These are phyloP conservation scores for Cactoblastis cactorum DNA, from an alignment of 2,888 invertebrate species.

Conservation along the genomic window DNA sequence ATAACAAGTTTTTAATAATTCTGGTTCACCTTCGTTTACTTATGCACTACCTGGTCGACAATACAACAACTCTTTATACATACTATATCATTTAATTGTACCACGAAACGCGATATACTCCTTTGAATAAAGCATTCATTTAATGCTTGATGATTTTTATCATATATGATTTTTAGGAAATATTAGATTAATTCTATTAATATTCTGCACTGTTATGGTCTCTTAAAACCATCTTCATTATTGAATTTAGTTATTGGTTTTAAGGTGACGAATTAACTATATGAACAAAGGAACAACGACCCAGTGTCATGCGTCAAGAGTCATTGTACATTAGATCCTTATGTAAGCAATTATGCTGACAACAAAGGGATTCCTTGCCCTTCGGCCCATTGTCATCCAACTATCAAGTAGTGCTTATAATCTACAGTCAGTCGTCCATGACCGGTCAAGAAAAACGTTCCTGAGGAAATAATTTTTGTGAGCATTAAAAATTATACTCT, in stretches of 20 bases:
- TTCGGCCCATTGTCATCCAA: constrained; percentile 33
- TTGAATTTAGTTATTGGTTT: too few species aligned
- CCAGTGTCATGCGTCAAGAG: too few species aligned
- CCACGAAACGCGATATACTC: background rate
- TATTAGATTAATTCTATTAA: too few species aligned
- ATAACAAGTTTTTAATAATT: constrained; percentile 6
- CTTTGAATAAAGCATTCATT: too few species aligned
- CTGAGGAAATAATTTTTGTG: constrained; percentile 23
- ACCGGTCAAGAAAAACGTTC: constrained; percentile 49
- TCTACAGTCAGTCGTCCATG: constrained; percentile 52
- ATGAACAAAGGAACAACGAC: too few species aligned
- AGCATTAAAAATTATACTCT: constrained; percentile 29
- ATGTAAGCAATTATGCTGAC: background rate
- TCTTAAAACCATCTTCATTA: too few species aligned
- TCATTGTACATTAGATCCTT: background rate
- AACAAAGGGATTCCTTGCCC: constrained; percentile 24
- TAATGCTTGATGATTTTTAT: too few species aligned
- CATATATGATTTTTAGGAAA: too few species aligned
- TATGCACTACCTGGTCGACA: constrained; percentile 13
- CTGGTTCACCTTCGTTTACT: constrained; percentile 19
- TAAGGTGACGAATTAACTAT: too few species aligned
- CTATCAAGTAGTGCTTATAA: constrained; percentile 43
- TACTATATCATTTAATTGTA: background rate
- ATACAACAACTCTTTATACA: background rate
- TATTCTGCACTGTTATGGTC: too few species aligned